Conservation (phyloP, 2,888 invertebrate genomes). For the Mesorhabditis sp. region DNA sequence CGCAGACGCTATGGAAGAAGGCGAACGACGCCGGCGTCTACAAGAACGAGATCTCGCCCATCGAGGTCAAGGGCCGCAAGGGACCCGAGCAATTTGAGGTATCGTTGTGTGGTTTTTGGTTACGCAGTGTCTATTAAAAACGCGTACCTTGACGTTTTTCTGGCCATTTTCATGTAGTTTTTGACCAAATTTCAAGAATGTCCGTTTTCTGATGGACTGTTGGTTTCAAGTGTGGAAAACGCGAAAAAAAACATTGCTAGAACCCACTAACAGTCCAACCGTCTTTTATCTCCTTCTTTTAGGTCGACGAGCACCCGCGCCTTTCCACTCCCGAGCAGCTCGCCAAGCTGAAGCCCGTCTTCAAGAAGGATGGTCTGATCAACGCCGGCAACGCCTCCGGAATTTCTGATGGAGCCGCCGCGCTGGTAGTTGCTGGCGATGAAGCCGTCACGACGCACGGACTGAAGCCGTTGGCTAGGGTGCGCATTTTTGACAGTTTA, state of each 20-base stretch:
- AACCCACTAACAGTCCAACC: no score
- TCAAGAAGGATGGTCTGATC: slow-evolving; percentile 55
- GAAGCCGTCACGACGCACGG: slow-evolving; percentile 77
- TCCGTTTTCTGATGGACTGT: no score
- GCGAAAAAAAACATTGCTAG: no score
- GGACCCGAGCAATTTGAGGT: slow-evolving; percentile 5
- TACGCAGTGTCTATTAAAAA: neutral
- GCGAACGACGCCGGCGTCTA: slow-evolving; percentile 84
- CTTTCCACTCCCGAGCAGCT: slow-evolving; percentile 80
- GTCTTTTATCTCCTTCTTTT: neutral
- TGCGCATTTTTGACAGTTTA: slow-evolving; percentile 60
- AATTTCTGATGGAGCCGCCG: slow-evolving; percentile 93
- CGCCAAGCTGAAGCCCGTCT: slow-evolving; percentile 71
- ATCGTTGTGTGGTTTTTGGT: neutral
- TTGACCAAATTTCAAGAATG: no score
- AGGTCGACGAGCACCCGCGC: slow-evolving; percentile 83
- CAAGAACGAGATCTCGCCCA: slow-evolving; percentile 81
- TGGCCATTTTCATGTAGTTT: no score
- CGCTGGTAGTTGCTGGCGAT: slow-evolving; percentile 84
- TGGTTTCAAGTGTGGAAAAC: no score
- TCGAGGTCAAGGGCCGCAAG: slow-evolving; percentile 71
- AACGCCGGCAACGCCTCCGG: slow-evolving; percentile 62
- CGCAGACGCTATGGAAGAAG: slow-evolving; percentile 78
- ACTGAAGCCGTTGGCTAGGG: slow-evolving; percentile 81
- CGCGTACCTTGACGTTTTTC: no score